A percentile compares a stretch with the other conserved stretches of the same genome.
Evolutionary conservation across 2,113 vertebrate species (phyloP).

Genomic region (Platichthys stellatus): DNA sequence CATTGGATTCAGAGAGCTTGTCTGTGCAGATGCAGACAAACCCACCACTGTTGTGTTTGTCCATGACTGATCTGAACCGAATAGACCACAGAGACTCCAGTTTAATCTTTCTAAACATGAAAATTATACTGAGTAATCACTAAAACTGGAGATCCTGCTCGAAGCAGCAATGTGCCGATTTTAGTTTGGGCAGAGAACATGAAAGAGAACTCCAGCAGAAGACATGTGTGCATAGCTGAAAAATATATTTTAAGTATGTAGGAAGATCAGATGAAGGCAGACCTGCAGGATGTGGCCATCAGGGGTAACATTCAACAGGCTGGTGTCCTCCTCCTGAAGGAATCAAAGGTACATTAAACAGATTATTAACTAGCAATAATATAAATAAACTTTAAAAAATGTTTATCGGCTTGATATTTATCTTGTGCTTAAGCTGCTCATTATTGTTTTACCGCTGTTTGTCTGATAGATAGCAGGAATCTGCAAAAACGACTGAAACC

Average conservation of each 20-base stretch:
- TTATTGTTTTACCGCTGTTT: background rate
- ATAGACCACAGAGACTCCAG: background rate
- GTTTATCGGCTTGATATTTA: background rate
- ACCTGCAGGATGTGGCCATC: conserved; percentile 89
- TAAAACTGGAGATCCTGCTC: conserved; percentile 15
- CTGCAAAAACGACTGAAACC: too few species aligned
- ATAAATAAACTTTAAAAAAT: background rate
- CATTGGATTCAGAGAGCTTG: background rate
- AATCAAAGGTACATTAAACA: conserved; percentile 21
- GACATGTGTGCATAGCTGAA: conserved; percentile 17
- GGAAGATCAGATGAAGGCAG: conserved; percentile 63
- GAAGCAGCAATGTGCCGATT: conserved; percentile 14
- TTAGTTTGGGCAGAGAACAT: conserved; percentile 12
- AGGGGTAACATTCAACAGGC: conserved; percentile 78
- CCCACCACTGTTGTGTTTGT: background rate
- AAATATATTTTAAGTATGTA: background rate
- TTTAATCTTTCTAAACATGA: conserved; percentile 4
- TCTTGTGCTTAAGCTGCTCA: background rate
- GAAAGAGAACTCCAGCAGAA: conserved; percentile 13
- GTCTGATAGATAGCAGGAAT: too few species aligned
- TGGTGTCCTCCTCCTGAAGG: conserved; percentile 78
- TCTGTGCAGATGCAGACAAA: background rate
- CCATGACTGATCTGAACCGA: background rate
- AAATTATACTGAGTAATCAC: conserved; percentile 9
- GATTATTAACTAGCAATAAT: background rate